Base-by-base conservation (phyloP, 2,113 vertebrate genomes). In the Scomber japonicus region DNA sequence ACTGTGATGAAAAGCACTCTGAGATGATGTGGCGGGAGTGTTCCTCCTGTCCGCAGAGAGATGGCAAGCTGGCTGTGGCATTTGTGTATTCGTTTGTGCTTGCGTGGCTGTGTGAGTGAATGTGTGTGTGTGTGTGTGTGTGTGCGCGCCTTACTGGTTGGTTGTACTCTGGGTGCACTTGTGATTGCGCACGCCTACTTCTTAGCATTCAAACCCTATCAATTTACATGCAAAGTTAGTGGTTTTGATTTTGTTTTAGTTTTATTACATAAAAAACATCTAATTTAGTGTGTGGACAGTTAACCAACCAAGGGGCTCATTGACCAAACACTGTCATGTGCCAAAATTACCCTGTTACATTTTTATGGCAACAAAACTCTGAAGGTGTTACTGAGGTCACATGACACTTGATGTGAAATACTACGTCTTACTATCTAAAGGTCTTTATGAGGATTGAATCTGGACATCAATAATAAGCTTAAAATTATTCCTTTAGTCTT, bases 1-100 rank as follows among this genome's bases (percentile, higher is more conserved):
- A 80, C 77, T 89, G 90, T 94, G 94, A 95, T 95, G 94, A 95
- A 95, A 95, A 94, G 92, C 93, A 92, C 89, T 90, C 87, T 93
- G 91, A 94, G 90, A 90, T 93, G 94, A 94, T 94, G 94, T 94
- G 94, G 93, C 93, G 78, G 91, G 87, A 93, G 77, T 91, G 85
- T 93, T 93, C 91, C 86, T 92, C 89, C 91, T 92, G 91, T 94
- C 93, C 90, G 55, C 86, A 84, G 87, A 90, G 91, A 88, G 88
- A 90, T 85, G 90, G 82, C 85, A 91, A 91, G 89, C 88, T 78
- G 85, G 81, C 90, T 91, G 69, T 91, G 85, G 85, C 86, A 73
- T 86, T 84, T 89, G 88, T 85, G 85, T 85, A 75, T 89, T 88
- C 54, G 71, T 88, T 89, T 89, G 71, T 85, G 88, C 81, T 80